Evolutionary conservation across 1,140 invertebrate genomes (phyloP).

Genomic region (Cyrtorhinus lividipennis): DNA sequence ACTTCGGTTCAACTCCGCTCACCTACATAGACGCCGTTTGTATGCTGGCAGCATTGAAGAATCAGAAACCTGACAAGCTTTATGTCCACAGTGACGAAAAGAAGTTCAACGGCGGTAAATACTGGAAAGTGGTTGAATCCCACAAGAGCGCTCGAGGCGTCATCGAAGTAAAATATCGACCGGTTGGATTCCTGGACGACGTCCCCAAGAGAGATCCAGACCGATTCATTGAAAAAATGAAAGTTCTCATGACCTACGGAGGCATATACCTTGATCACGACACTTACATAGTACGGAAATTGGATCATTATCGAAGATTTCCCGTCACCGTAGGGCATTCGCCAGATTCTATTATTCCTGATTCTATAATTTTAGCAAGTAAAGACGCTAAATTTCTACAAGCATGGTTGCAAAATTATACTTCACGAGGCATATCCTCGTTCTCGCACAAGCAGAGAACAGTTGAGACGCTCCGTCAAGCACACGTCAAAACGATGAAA

Average conservation of each 20-base stretch:
- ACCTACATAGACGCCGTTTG: constrained; percentile 22
- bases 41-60: constrained; percentile 23
- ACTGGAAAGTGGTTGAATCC: constrained; percentile 23
- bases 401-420: too few relatives aligned
- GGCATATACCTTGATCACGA: constrained; percentile 25
- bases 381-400: constrained; percentile 26
- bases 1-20: constrained; percentile 17
- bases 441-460: too few relatives aligned
- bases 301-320: constrained; percentile 25
- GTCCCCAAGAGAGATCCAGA: constrained; percentile 18
- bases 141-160: constrained; percentile 16
- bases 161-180: constrained; percentile 21
- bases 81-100: constrained; percentile 24
- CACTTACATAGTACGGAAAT: constrained; percentile 19
- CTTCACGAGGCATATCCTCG: too few relatives aligned
- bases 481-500: constrained; percentile 16
- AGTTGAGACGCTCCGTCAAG: too few relatives aligned
- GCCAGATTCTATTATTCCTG: constrained; percentile 7
- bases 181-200: constrained; percentile 25
- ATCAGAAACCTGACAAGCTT: constrained; percentile 25
- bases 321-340: constrained; percentile 32
- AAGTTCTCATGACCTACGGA: constrained; percentile 22
- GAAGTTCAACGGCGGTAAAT: constrained; percentile 23
- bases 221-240: constrained; percentile 21
- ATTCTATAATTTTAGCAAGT: constrained; percentile 25